Evolutionary conservation across 2,113 vertebrate species (phyloP).

Genomic region (Pelobates fuscus): DNA sequence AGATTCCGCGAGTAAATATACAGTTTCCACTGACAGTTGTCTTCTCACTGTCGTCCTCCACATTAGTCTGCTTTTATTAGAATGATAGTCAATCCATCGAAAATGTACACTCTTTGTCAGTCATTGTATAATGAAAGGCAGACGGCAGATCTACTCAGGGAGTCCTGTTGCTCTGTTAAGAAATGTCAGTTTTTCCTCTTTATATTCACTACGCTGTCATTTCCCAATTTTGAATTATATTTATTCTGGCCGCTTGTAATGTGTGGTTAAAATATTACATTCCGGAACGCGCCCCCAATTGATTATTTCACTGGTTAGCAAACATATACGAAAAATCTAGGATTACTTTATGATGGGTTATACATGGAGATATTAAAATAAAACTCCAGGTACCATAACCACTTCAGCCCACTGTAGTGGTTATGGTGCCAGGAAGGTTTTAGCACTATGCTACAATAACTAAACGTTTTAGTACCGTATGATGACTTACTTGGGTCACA

Average conservation of each 20-base stretch:
- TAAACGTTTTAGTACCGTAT: too few relatives aligned
- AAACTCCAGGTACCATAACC: too few relatives aligned
- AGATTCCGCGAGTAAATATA: not conserved
- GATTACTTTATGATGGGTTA: too few relatives aligned
- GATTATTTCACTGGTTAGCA: too few relatives aligned
- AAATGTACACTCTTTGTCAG: slow-evolving; percentile 14
- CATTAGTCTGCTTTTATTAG: slow-evolving; percentile 33
- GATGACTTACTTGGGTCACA: too few relatives aligned
- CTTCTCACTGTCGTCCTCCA: slow-evolving; percentile 13
- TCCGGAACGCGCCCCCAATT: too few relatives aligned
- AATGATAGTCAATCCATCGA: slow-evolving; percentile 37
- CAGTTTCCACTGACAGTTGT: slow-evolving; percentile 8
- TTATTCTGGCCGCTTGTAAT: not conserved
- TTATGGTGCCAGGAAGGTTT: too few relatives aligned
- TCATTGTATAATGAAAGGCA: slow-evolving; percentile 36
- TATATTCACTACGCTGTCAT: slow-evolving; percentile 4
- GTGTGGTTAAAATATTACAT: not conserved
- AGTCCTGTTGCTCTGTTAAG: not conserved
- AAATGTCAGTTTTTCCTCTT: slow-evolving; percentile 12
- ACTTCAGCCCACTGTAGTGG: too few relatives aligned
- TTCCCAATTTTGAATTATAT: not conserved
- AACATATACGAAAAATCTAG: too few relatives aligned
- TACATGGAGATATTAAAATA: too few relatives aligned
- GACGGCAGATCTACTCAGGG: slow-evolving; percentile 1
- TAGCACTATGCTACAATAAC: too few relatives aligned